These are phyloP conservation scores for Anthrax anthrax DNA, from an alignment of 2,888 invertebrate genomes.

Conservation along the genomic window DNA sequence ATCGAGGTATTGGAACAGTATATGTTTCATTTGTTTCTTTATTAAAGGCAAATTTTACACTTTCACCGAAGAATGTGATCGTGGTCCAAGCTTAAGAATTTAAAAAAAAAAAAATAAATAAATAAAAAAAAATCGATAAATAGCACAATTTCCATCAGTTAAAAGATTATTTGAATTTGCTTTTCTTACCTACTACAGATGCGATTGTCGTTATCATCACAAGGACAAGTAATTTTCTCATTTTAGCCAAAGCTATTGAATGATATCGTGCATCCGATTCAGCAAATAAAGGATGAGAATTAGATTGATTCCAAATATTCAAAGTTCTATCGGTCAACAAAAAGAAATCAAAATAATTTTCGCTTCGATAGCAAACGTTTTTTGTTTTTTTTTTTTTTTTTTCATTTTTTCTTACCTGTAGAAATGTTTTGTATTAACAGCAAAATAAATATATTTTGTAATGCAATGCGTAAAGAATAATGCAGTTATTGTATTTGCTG, in stretches of 20 bases:
- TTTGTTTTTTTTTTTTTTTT: neutral
- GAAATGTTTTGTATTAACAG: conserved; percentile 54
- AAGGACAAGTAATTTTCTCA: conserved; percentile 55
- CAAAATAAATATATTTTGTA: conserved; percentile 61
- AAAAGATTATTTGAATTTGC: neutral
- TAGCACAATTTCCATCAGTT: too few relatives aligned
- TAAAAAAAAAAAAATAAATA: neutral
- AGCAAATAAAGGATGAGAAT: conserved; percentile 69
- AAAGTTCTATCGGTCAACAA: conserved; percentile 41
- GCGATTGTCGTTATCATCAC: conserved; percentile 47
- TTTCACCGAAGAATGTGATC: conserved; percentile 67
- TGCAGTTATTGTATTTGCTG: conserved; percentile 67
- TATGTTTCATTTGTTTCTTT: conserved; percentile 59
- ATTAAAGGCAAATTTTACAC: conserved; percentile 49
- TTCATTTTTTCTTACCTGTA: conserved; percentile 45
- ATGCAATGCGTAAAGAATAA: conserved; percentile 66
- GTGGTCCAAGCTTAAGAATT: conserved; percentile 51
- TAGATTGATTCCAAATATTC: conserved; percentile 72
- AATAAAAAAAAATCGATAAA: too few relatives aligned
- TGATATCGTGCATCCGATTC: conserved; percentile 70
- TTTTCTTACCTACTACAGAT: conserved; percentile 41
- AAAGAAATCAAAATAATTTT: neutral
- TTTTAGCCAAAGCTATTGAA: conserved; percentile 56
- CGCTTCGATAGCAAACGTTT: neutral
- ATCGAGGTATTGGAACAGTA: conserved; percentile 51